Conservation (phyloP, 1,140 invertebrate species). For the Drosophila truncata region DNA sequence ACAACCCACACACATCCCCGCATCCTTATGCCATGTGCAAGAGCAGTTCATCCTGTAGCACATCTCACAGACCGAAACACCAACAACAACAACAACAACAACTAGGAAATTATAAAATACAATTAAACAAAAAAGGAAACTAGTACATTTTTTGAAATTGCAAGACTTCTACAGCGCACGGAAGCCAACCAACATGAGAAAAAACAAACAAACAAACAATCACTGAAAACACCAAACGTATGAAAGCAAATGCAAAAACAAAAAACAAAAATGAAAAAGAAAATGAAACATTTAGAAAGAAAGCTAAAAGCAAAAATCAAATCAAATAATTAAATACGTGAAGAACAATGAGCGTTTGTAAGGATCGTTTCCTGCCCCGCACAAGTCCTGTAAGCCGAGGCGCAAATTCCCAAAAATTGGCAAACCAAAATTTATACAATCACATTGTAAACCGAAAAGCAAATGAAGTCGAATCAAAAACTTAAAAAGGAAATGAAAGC, state of each 20-base stretch:
- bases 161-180: constrained; percentile 66
- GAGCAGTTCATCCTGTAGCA: constrained; percentile 35
- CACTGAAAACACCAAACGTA: constrained; percentile 44
- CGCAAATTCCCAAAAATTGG: constrained; percentile 53
- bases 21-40: constrained; percentile 37
- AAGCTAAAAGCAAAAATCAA: constrained; percentile 35
- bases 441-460: constrained; percentile 54
- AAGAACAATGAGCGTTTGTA: constrained; percentile 49
- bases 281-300: constrained; percentile 29
- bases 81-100: constrained; percentile 63
- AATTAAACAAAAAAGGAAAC: constrained; percentile 69
- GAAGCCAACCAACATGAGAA: constrained; percentile 42
- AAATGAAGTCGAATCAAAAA: constrained; percentile 42
- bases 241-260: constrained; percentile 31
- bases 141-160: constrained; percentile 74
- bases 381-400: constrained; percentile 43
- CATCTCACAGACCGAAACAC: constrained; percentile 54
- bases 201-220: constrained; percentile 24
- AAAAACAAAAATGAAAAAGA: constrained; percentile 7
- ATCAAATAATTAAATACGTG: constrained; percentile 44
- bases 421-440: constrained; percentile 51
- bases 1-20: constrained; percentile 25
- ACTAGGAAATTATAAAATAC: constrained; percentile 82
- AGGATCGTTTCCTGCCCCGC: constrained; percentile 43
- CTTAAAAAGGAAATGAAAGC: constrained; percentile 19